phyloP scores from a whole-genome alignment of 1,140 invertebrate species.

The Calephelis nemesis region DNA sequence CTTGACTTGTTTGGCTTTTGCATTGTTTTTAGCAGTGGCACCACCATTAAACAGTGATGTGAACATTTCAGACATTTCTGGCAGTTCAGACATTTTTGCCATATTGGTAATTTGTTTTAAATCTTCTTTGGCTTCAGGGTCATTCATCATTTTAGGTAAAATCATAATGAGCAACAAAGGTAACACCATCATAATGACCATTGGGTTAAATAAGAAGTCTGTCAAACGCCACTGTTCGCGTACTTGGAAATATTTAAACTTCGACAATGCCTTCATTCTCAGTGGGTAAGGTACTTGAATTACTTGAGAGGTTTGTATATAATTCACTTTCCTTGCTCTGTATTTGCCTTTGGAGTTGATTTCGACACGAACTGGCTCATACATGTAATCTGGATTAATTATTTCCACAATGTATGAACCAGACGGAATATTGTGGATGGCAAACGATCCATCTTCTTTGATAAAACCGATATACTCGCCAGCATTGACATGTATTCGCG shows the following conservation, averaged over 20 bases:
- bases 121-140: slow-evolving; percentile 96
- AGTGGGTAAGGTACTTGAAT: slow-evolving; percentile 95
- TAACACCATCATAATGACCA: slow-evolving; percentile 98
- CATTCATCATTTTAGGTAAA: slow-evolving; percentile 97
- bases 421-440: slow-evolving; percentile 92
- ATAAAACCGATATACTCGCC: slow-evolving; percentile 93
- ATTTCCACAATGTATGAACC: slow-evolving; percentile 98
- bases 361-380: slow-evolving; percentile 95
- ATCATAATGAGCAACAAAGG: slow-evolving; percentile 95
- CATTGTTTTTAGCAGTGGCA: slow-evolving; percentile 75
- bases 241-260: slow-evolving; percentile 94
- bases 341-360: slow-evolving; percentile 98
- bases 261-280: slow-evolving; percentile 89
- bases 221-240: slow-evolving; percentile 96
- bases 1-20: slow-evolving; percentile 84
- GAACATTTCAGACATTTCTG: slow-evolving; percentile 94
- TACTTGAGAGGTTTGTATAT: slow-evolving; percentile 93
- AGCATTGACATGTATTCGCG: slow-evolving; percentile 91
- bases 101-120: slow-evolving; percentile 92
- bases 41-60: slow-evolving; percentile 88
- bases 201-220: slow-evolving; percentile 97
- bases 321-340: slow-evolving; percentile 95
- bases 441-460: slow-evolving; percentile 95
- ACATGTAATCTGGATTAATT: slow-evolving; percentile 93
- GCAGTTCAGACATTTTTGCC: slow-evolving; percentile 89